Percentiles rank a stretch among this genome's conserved stretches.
Conservation (phyloP, 2,113 vertebrate species). For the Rattus norvegicus region GRCr8 NC_086028.1:30451001-30451500, state of each 20-base stretch:
- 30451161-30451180: background rate
- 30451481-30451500: background rate
- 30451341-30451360: background rate
- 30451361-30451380: background rate
- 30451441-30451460: background rate
- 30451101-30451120: background rate
- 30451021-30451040: background rate
- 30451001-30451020: background rate
- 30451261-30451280: background rate
- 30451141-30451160: background rate
- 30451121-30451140: background rate
- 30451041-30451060: background rate
- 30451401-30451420: background rate
- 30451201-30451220: rapidly evolving
- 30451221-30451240: background rate
- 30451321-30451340: background rate
- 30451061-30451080: background rate
- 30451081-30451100: background rate
- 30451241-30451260: rapidly evolving
- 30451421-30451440: background rate
- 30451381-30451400: no score
- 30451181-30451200: background rate
- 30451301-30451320: background rate
- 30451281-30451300: background rate
- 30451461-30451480: no score